phyloP scores from a whole-genome alignment of 2,888 invertebrate species.

The Aleiodes testaceus region DNA sequence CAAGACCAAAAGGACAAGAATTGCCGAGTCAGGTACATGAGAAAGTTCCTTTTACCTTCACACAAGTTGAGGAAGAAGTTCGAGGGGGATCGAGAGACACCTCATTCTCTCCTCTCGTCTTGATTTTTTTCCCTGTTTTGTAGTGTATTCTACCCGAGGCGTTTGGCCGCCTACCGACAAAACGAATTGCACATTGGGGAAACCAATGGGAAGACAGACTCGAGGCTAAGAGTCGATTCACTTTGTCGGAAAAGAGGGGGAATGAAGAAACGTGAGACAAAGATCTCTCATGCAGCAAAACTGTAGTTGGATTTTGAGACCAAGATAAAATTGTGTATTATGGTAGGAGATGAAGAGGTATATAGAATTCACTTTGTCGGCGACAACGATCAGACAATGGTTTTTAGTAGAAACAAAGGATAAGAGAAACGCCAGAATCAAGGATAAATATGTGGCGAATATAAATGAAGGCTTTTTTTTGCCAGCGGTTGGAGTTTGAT shows the following conservation, averaged over 20 bases:
- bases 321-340: conserved; percentile 25
- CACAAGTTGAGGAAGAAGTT: neutral
- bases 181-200: conserved; percentile 35
- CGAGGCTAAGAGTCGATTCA: conserved; percentile 25
- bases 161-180: conserved; percentile 39
- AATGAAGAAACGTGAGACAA: conserved; percentile 18
- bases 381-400: conserved; percentile 33
- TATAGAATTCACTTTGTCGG: conserved; percentile 27
- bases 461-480: conserved; percentile 5
- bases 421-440: neutral
- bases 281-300: neutral
- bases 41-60: conserved; percentile 6
- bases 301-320: neutral
- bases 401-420: conserved; percentile 16
- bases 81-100: conserved; percentile 6
- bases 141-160: conserved; percentile 1
- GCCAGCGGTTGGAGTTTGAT: neutral
- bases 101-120: neutral
- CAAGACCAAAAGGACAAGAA: neutral
- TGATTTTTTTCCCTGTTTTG: neutral
- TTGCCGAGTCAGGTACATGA: conserved; percentile 12
- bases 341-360: conserved; percentile 14
- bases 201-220: conserved; percentile 11
- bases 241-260: conserved; percentile 35
- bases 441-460: conserved; percentile 1